Evolutionary conservation across 1,140 invertebrate genomes (phyloP).

Genomic region (Achatina immaculata): DNA sequence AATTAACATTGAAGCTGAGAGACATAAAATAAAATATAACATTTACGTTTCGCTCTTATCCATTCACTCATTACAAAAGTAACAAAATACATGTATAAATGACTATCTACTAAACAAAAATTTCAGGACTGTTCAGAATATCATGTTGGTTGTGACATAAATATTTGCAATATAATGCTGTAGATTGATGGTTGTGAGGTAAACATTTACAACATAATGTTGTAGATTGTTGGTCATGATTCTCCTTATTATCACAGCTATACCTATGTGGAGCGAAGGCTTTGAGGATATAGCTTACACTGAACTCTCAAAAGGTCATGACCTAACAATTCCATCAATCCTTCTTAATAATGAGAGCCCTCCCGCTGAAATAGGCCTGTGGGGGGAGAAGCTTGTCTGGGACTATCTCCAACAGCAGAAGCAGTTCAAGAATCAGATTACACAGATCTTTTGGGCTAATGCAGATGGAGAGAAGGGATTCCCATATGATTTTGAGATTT

Average conservation of each 20-base stretch:
- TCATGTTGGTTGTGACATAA: no score
- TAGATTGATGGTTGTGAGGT: no score
- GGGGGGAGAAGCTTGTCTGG: conserved; percentile 62
- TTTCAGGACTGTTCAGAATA: no score
- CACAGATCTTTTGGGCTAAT: conserved; percentile 57
- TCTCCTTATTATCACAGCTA: conserved; percentile 43
- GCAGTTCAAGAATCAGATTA: conserved; percentile 42
- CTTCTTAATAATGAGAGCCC: conserved; percentile 17
- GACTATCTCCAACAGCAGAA: conserved; percentile 58
- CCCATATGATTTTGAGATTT: conserved; percentile 64
- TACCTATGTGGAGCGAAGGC: conserved; percentile 54
- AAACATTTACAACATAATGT: no score
- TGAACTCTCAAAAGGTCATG: conserved; percentile 47
- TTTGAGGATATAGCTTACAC: conserved; percentile 55
- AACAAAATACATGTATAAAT: no score
- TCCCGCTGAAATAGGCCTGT: conserved; percentile 51
- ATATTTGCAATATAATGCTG: no score
- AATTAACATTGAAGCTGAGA: no score
- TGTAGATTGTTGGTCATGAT: no score
- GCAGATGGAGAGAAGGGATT: conserved; percentile 49
- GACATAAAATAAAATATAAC: no score
- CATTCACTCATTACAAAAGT: no score
- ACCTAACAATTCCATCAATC: conserved; percentile 40
- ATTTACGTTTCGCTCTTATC: no score
- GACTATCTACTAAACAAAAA: no score